phyloP scores from a whole-genome alignment of 1,140 invertebrate species.

The Drosophila punjabiensis region DNA sequence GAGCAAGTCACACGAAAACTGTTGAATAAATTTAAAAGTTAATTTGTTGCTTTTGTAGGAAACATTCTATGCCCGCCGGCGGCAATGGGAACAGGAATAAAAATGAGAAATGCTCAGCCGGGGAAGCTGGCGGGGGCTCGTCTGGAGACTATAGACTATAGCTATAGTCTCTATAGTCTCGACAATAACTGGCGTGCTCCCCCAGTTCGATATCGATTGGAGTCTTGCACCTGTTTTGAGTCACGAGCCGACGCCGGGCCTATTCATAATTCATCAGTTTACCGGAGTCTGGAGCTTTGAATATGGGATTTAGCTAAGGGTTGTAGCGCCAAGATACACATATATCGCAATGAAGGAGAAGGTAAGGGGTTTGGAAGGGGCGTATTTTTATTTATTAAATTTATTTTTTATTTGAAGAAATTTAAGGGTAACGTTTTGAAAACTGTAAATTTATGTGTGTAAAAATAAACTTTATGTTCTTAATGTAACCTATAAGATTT shows the following conservation, averaged over 20 bases:
- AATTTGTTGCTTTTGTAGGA: constrained; percentile 19
- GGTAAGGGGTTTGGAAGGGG: not conserved
- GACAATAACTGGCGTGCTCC: constrained; percentile 27
- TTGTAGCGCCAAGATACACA: not conserved
- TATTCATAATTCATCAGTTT: constrained; percentile 46
- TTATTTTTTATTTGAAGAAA: not conserved
- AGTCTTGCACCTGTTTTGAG: constrained; percentile 42
- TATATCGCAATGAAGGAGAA: not conserved
- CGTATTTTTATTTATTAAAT: not conserved
- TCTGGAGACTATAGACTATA: constrained; percentile 22
- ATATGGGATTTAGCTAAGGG: constrained; percentile 10
- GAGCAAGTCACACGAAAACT: constrained; percentile 63
- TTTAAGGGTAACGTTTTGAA: not conserved
- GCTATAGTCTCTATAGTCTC: constrained; percentile 9
- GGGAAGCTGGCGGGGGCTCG: constrained; percentile 34
- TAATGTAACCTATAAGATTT: too few species aligned
- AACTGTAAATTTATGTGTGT: not conserved
- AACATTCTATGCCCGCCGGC: constrained; percentile 9
- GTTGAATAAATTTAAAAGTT: constrained; percentile 59
- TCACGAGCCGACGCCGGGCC: constrained; percentile 34
- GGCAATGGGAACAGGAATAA: constrained; percentile 14
- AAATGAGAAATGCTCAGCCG: not conserved
- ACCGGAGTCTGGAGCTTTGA: constrained; percentile 18
- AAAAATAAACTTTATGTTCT: too few species aligned
- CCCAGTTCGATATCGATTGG: constrained; percentile 3